These are phyloP conservation scores for Eilema sororculum DNA, from an alignment of 2,888 invertebrate genomes.

Conservation along the genomic window DNA sequence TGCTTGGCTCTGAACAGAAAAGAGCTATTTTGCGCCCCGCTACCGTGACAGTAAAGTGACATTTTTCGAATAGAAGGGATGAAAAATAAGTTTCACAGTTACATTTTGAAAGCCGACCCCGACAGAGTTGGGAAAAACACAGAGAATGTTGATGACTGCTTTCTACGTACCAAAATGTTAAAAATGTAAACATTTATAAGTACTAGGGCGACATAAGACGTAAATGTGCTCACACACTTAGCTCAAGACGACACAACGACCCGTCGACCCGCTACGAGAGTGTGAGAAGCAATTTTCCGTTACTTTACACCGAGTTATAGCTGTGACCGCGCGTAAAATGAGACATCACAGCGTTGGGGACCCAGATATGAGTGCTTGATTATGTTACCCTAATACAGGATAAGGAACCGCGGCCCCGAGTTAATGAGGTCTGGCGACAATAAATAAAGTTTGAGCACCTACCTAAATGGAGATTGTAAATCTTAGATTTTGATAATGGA, in stretches of 20 bases:
- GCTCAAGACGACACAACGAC: constrained; percentile 26
- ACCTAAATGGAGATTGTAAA: background rate
- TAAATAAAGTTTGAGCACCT: background rate
- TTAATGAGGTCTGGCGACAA: constrained; percentile 27
- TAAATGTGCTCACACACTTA: constrained; percentile 30
- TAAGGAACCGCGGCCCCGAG: constrained; percentile 10
- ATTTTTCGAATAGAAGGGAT: no score
- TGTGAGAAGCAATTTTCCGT: constrained; percentile 56
- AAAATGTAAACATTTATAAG: constrained; percentile 6
- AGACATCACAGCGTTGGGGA: constrained; percentile 41
- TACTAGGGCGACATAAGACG: constrained; percentile 18
- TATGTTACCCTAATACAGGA: constrained; percentile 38
- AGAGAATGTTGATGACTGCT: no score
- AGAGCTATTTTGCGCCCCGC: no score
- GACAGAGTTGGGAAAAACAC: no score
- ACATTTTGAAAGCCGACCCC: no score
- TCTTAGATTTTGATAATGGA: background rate
- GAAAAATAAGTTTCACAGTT: no score
- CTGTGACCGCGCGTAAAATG: constrained; percentile 55
- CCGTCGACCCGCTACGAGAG: constrained; percentile 29
- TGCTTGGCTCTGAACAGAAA: no score
- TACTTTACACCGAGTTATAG: constrained; percentile 55
- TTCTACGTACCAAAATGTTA: background rate
- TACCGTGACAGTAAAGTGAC: no score
- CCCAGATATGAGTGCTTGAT: constrained; percentile 44